Conservation (phyloP, 53 echinoderm and acorn worm species). For the Temnopleurus reevesii region DNA sequence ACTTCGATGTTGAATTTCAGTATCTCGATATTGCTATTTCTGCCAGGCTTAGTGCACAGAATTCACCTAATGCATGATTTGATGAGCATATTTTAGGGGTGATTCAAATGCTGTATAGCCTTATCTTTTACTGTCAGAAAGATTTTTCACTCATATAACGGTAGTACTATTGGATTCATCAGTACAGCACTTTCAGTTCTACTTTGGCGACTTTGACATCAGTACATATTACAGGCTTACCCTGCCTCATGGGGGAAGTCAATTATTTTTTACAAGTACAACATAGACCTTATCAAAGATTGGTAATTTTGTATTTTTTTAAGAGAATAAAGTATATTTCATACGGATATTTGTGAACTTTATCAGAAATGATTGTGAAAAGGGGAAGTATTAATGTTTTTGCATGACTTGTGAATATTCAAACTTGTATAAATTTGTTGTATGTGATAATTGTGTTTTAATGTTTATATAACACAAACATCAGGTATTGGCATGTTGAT, state of each 20-base stretch:
- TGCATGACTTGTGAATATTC: conserved; percentile 38
- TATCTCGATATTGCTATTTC: not conserved
- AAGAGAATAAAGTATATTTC: conserved; percentile 50
- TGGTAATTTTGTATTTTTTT: conserved; percentile 60
- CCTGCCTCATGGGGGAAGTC: not conserved
- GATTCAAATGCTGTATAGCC: not conserved
- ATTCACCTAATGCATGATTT: conserved; percentile 7
- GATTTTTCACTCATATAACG: not conserved
- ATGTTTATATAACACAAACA: conserved; percentile 15
- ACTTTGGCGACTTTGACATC: not conserved
- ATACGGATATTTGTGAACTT: conserved; percentile 42
- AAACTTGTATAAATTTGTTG: not conserved
- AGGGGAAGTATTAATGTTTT: not conserved
- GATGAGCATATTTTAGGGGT: not conserved
- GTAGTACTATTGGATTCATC: conserved; percentile 34
- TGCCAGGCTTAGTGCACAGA: no score
- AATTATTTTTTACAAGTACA: conserved; percentile 43
- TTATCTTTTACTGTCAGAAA: conserved; percentile 17
- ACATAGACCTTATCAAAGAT: conserved; percentile 43
- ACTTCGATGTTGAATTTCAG: not conserved
- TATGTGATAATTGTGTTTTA: conserved; percentile 2
- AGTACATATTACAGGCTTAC: conserved; percentile 25
- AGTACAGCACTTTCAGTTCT: conserved; percentile 39
- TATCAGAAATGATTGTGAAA: conserved; percentile 25
- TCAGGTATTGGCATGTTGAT: conserved; percentile 28